phyloP scores from a whole-genome alignment of 35 echinoderm and acorn worm species.

The Chiridota heheva region DNA sequence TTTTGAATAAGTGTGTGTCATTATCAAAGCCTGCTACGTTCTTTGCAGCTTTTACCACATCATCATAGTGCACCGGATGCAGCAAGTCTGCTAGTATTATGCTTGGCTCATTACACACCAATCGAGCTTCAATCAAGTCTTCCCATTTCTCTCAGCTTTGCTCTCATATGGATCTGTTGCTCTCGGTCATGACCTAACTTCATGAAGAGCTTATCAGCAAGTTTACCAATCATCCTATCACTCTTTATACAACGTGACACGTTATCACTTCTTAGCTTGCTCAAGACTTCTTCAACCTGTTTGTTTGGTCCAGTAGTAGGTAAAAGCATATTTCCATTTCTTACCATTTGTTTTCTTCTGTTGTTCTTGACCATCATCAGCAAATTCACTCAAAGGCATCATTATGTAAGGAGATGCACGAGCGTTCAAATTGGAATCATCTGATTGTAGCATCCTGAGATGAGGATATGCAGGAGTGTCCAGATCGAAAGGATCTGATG shows the following conservation, averaged over 20 bases:
- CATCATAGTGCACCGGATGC: conserved; percentile 50
- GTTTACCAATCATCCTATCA: conserved; percentile 22
- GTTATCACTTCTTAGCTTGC: conserved; percentile 3
- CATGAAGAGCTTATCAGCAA: background rate
- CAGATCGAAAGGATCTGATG: too few relatives aligned
- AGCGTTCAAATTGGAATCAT: too few relatives aligned
- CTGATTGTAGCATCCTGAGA: too few relatives aligned
- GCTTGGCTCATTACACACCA: conserved; percentile 9
- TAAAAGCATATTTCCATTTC: conserved; percentile 25
- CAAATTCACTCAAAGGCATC: too few relatives aligned
- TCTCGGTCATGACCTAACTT: conserved; percentile 23
- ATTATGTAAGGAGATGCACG: too few relatives aligned
- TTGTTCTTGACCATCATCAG: too few relatives aligned
- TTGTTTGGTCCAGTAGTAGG: background rate
- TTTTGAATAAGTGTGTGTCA: conserved; percentile 39
- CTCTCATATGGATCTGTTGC: conserved; percentile 7
- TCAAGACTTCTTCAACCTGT: background rate
- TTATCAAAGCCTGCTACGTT: conserved; percentile 54
- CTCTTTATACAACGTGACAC: conserved; percentile 21
- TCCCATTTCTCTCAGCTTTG: conserved; percentile 38
- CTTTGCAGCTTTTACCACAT: conserved; percentile 40
- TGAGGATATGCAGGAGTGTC: too few relatives aligned
- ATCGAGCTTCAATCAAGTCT: conserved; percentile 16
- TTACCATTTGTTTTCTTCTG: conserved; percentile 17
- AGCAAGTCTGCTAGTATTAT: conserved; percentile 6